Conservation (phyloP, 64 coral and sea anemone species). For the Astreopora myriophthalma region DNA sequence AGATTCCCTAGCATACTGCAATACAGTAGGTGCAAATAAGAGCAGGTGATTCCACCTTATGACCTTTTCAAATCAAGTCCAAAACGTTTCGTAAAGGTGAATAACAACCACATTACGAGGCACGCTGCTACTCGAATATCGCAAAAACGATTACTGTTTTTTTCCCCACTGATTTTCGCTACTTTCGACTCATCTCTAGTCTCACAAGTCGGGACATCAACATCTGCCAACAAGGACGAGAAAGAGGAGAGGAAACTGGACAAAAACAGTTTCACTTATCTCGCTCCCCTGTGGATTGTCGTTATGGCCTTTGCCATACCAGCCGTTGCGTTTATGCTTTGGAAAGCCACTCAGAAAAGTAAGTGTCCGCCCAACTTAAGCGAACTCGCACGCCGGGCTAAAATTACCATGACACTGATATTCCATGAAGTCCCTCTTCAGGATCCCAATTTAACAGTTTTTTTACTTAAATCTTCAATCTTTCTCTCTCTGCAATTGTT, state of each 20-base stretch:
- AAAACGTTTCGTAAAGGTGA: no score
- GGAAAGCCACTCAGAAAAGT: background rate
- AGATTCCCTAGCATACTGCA: background rate
- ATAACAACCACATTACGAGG: no score
- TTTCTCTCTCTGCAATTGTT: no score
- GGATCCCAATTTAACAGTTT: no score
- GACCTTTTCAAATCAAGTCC: no score
- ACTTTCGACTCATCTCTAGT: background rate
- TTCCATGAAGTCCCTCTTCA: no score
- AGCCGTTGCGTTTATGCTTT: background rate
- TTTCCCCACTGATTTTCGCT: background rate
- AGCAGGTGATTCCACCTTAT: no score
- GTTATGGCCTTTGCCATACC: background rate
- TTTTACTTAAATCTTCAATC: no score
- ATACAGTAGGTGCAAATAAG: no score
- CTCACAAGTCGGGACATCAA: background rate
- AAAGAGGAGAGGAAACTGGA: background rate
- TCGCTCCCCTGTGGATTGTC: background rate
- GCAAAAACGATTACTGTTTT: background rate
- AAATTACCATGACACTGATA: no score
- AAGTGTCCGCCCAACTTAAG: background rate
- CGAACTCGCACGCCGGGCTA: no score
- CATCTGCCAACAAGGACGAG: background rate
- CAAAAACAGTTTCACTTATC: background rate
- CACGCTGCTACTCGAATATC: background rate